A percentile compares a stretch with the other conserved stretches of the same genome.
These are phyloP conservation scores for Oreocharis arfaki DNA, from an alignment of 2,113 vertebrate species.

Conservation along the genomic window DNA sequence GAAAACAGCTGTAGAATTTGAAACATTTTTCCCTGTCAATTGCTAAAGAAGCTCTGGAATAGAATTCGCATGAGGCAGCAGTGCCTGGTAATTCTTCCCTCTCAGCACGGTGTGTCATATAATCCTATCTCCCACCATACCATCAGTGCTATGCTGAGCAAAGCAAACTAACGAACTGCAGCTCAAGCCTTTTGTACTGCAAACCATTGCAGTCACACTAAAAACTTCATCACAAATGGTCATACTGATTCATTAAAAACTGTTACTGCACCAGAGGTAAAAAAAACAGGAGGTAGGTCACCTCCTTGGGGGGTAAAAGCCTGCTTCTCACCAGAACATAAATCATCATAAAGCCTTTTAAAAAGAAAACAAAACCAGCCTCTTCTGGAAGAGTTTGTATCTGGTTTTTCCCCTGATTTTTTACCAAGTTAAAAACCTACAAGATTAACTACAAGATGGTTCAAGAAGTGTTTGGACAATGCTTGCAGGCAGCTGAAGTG, in stretches of 20 bases:
- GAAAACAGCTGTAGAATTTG: neutral
- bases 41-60: neutral
- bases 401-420: neutral
- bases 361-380: neutral
- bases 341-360: neutral
- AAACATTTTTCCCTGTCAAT: neutral
- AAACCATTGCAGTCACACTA: neutral
- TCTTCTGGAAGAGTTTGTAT: neutral
- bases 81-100: neutral
- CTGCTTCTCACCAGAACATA: neutral
- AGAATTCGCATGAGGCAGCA: neutral
- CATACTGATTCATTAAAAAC: neutral
- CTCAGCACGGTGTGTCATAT: neutral
- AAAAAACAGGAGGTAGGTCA: neutral
- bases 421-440: neutral
- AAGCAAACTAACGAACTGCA: neutral
- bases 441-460: neutral
- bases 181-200: neutral
- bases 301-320: neutral
- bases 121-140: neutral
- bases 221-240: neutral
- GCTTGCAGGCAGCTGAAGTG: neutral
- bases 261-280: neutral
- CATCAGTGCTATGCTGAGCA: neutral
- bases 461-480: neutral